Conservation (phyloP, 2,113 vertebrate genomes). For the Psephotus haematonotus region DNA sequence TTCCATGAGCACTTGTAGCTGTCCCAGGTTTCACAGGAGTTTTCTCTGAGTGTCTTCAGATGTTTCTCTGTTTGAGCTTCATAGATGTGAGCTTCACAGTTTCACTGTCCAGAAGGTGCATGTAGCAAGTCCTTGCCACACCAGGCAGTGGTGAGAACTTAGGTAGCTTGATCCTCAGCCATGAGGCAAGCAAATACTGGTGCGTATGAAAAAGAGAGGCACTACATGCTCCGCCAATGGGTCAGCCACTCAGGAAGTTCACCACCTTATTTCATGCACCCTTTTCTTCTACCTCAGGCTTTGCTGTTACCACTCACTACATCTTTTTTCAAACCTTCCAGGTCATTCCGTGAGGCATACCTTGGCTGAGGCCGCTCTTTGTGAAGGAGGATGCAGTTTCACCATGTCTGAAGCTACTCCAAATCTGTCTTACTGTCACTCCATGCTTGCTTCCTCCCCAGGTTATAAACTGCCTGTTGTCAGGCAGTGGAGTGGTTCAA, state of each 20-base stretch:
- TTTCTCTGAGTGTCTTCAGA: not conserved
- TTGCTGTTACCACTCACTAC: not conserved
- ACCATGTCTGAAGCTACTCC: not conserved
- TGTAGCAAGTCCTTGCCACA: not conserved
- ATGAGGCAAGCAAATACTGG: not conserved
- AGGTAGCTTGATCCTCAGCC: not conserved
- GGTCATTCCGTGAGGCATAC: not conserved
- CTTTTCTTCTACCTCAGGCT: not conserved
- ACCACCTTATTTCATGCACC: not conserved
- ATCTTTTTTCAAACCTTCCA: not conserved
- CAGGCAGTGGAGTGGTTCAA: not conserved
- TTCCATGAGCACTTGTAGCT: not conserved
- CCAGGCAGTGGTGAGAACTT: not conserved
- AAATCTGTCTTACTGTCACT: not conserved
- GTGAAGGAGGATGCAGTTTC: not conserved
- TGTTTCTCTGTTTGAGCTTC: not conserved
- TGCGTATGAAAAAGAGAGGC: not conserved
- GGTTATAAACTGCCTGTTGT: not conserved
- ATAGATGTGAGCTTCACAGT: not conserved
- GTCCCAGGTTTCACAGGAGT: not conserved
- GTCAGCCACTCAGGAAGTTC: not conserved
- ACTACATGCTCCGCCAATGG: rapidly evolving
- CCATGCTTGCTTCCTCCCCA: rapidly evolving
- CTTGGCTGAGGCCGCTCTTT: not conserved
- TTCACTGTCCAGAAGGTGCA: not conserved